These are phyloP conservation scores for Cercopithecus neglectus DNA, from an alignment of 2,797 vertebrate species.

Conservation along the genomic window DNA sequence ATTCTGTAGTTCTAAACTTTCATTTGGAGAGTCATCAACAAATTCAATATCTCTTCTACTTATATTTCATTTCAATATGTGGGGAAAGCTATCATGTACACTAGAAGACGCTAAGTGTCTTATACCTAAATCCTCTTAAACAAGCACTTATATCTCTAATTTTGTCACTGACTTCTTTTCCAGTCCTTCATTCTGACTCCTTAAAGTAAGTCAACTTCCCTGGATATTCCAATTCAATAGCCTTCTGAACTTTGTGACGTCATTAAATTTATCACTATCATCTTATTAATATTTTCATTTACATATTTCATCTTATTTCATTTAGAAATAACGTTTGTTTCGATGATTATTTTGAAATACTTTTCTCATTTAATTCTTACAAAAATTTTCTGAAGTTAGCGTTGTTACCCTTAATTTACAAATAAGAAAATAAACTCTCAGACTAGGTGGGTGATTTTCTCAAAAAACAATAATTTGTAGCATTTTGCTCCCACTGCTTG, in stretches of 20 bases:
- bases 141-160: neutral
- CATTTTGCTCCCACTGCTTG: neutral
- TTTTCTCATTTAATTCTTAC: neutral
- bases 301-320: neutral
- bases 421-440: neutral
- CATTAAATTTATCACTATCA: neutral
- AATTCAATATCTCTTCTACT: neutral
- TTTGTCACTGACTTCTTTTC: neutral
- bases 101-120: rapidly evolving
- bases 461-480: neutral
- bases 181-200: neutral
- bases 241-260: neutral
- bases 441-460: neutral
- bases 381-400: neutral
- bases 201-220: neutral
- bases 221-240: neutral
- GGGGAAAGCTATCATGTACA: rapidly evolving
- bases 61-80: neutral
- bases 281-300: neutral
- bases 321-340: neutral
- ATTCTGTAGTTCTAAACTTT: neutral
- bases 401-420: neutral
- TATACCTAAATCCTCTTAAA: neutral
- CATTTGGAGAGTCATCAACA: neutral
- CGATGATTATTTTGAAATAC: neutral